phyloP scores from a whole-genome alignment of 2,888 invertebrate species.

The Spialia ferax region DNA sequence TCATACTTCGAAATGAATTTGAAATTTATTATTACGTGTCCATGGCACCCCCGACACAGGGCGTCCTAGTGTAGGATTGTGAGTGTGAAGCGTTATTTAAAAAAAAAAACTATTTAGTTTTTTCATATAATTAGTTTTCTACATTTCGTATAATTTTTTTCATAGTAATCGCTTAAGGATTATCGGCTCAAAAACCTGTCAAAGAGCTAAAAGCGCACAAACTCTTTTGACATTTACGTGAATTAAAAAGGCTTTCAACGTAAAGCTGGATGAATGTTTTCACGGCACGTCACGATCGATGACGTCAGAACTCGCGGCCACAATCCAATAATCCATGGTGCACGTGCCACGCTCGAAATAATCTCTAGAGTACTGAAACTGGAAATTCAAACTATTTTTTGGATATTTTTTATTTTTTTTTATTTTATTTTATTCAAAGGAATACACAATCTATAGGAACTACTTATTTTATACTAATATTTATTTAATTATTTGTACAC shows the following conservation, averaged over 20 bases:
- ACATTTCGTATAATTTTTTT: background rate
- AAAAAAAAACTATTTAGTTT: no score
- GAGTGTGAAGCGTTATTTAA: no score
- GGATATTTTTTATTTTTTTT: no score
- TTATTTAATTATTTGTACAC: no score
- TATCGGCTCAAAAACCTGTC: background rate
- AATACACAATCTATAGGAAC: no score
- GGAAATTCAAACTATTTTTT: no score
- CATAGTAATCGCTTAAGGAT: background rate
- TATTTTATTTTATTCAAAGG: no score
- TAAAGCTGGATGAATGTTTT: background rate
- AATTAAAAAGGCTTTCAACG: background rate
- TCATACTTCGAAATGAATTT: no score
- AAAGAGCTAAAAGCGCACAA: background rate
- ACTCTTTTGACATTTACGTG: background rate
- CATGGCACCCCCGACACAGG: no score
- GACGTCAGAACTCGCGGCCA: background rate
- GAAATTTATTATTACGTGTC: no score
- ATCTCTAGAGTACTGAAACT: background rate
- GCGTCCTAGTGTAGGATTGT: no score
- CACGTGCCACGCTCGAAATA: background rate
- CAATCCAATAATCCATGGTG: background rate
- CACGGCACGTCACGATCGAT: slow-evolving; percentile 1
- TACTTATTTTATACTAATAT: no score
- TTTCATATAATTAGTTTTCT: background rate